A percentile compares a stretch with the other conserved stretches of the same genome.
Conservation (phyloP, 2,888 invertebrate species). For the Pterobdella sp. region DNA sequence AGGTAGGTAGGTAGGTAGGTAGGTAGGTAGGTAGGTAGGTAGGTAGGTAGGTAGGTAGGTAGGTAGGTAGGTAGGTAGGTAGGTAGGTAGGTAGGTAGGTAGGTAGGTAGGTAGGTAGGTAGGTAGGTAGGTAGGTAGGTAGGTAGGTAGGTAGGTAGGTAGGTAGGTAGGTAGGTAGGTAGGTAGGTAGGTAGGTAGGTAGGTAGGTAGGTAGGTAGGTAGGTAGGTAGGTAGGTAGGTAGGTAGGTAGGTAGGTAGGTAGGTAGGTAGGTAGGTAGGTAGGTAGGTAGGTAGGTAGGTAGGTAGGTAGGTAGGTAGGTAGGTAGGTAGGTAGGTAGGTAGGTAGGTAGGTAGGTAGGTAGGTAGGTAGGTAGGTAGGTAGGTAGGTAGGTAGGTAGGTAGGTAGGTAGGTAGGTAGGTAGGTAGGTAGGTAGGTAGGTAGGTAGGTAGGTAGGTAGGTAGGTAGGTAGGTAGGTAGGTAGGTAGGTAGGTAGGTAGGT, state of each 20-base stretch:
- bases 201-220: constrained; percentile 1
- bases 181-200: constrained; percentile 4
- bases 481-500: constrained; percentile 1
- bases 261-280: constrained; percentile 4
- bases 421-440: constrained; percentile 4
- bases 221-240: constrained; percentile 4
- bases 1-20: constrained; percentile 1
- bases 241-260: constrained; percentile 1
- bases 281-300: constrained; percentile 1
- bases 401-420: constrained; percentile 1
- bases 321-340: constrained; percentile 1
- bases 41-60: constrained; percentile 1
- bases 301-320: constrained; percentile 4
- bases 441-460: constrained; percentile 1
- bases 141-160: constrained; percentile 4
- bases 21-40: constrained; percentile 4
- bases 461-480: constrained; percentile 4
- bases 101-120: constrained; percentile 4
- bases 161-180: constrained; percentile 1
- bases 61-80: constrained; percentile 4
- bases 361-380: constrained; percentile 1
- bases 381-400: constrained; percentile 4
- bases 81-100: constrained; percentile 1
- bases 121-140: constrained; percentile 1
- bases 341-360: constrained; percentile 4